phyloP scores from a whole-genome alignment of 2,888 invertebrate genomes.

The Plutella xylostella region DNA sequence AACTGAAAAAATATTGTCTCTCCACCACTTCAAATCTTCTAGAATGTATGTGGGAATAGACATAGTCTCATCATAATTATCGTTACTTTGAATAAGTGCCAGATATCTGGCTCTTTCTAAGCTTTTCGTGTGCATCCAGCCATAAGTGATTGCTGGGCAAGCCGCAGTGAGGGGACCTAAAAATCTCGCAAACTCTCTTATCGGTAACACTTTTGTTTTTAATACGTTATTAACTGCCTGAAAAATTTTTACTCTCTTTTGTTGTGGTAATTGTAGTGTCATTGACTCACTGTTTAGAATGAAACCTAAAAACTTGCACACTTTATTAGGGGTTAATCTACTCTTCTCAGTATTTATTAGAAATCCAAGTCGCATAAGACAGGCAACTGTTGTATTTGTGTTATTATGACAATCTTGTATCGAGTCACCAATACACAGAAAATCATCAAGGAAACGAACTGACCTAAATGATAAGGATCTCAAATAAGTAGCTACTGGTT shows the following conservation, averaged over 20 bases:
- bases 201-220: neutral
- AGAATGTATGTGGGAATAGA: neutral
- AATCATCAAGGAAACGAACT: neutral
- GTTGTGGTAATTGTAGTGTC: neutral
- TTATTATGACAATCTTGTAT: neutral
- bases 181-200: neutral
- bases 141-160: neutral
- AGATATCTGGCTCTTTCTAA: neutral
- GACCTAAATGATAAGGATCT: neutral
- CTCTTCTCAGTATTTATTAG: neutral
- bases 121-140: neutral
- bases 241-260: neutral
- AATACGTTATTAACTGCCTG: neutral
- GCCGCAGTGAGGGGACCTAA: neutral
- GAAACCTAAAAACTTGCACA: constrained; percentile 1
- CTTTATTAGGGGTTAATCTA: too few relatives aligned
- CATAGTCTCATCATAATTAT: neutral
- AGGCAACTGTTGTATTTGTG: neutral
- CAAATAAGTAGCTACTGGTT: neutral
- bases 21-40: neutral
- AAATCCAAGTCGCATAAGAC: neutral
- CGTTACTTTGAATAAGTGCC: neutral
- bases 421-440: neutral
- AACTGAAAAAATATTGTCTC: neutral
- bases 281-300: neutral